phyloP scores from a whole-genome alignment of 2,113 vertebrate species.

The Trogon surrucura region DNA sequence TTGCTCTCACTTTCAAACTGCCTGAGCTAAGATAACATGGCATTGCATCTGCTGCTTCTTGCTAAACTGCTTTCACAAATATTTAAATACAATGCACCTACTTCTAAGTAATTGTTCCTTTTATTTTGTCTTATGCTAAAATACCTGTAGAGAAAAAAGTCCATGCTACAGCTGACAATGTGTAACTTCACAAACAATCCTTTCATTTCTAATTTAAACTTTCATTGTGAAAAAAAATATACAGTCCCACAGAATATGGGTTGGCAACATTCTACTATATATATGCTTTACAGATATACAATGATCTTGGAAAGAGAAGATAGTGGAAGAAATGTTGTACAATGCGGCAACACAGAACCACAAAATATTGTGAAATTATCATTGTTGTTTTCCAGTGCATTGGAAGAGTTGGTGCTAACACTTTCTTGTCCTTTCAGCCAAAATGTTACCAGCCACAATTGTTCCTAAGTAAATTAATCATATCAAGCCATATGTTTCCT shows the following conservation, averaged over 20 bases:
- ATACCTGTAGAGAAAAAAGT: not conserved
- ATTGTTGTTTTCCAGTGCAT: not conserved
- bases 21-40: not conserved
- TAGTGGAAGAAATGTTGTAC: not conserved
- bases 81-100: not conserved
- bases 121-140: not conserved
- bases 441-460: not conserved
- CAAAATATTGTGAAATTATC: not conserved
- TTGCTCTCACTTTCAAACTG: not conserved
- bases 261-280: not conserved
- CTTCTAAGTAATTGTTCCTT: not conserved
- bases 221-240: not conserved
- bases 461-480: conserved; percentile 37
- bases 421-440: not conserved
- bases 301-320: not conserved
- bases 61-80: not conserved
- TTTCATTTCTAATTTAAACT: not conserved
- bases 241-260: not conserved
- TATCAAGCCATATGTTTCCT: conserved; percentile 31
- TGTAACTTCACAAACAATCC: not conserved
- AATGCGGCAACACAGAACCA: not conserved
- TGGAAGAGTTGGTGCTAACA: not conserved
- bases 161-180: not conserved
- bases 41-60: not conserved
- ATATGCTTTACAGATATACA: not conserved